Evolutionary conservation across 2,888 invertebrate species (phyloP).

Genomic region (Phania funesta): DNA sequence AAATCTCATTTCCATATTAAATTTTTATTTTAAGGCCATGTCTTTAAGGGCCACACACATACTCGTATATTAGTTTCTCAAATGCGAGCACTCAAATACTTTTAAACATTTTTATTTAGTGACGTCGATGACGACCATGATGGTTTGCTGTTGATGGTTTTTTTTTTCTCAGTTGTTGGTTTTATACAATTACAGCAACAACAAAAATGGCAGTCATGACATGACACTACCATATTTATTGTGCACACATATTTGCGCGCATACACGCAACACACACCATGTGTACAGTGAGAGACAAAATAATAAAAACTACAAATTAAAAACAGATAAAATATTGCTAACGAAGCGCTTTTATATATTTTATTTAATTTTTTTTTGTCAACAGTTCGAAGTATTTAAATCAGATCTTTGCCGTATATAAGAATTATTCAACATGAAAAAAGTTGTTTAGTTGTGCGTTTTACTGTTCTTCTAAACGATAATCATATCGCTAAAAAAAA

Average conservation of each 20-base stretch:
- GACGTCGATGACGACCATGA: conserved; percentile 67
- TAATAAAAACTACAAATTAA: no score
- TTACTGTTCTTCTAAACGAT: no score
- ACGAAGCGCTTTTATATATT: no score
- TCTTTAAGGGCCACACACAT: conserved; percentile 7
- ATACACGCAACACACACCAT: neutral
- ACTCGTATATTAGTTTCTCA: neutral
- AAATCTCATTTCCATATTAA: neutral
- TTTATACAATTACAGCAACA: conserved; percentile 1
- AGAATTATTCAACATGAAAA: no score
- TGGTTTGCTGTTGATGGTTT: conserved; percentile 47
- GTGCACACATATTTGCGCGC: conserved; percentile 1
- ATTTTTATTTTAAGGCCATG: neutral
- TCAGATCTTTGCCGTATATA: no score
- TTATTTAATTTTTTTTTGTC: no score
- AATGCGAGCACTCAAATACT: conserved; percentile 13
- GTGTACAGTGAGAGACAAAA: no score
- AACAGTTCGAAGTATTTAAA: no score
- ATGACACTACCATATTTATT: conserved; percentile 56
- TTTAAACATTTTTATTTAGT: conserved; percentile 53
- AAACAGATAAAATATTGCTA: no score
- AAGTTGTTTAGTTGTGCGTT: no score
- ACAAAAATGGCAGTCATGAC: conserved; percentile 51
- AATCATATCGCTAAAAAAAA: no score
- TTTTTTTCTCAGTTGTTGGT: neutral